phyloP scores from a whole-genome alignment of 2,888 invertebrate species.

The Agonopterix alstromeriana region DNA sequence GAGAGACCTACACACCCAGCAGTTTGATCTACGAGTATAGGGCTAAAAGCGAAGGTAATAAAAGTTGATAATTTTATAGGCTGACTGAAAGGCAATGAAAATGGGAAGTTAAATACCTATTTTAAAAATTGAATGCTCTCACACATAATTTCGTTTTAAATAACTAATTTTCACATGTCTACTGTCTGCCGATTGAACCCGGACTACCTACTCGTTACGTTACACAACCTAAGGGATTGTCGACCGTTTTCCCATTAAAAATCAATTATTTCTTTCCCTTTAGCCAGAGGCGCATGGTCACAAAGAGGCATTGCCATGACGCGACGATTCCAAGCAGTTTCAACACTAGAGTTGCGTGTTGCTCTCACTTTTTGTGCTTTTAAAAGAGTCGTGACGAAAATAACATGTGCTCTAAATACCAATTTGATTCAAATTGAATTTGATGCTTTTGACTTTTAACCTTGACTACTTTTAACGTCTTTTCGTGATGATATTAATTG shows the following conservation, averaged over 20 bases:
- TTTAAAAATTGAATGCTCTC: too few species aligned
- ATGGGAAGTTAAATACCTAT: too few species aligned
- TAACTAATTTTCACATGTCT: too few species aligned
- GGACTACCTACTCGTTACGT: neutral
- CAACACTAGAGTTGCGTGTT: constrained; percentile 10
- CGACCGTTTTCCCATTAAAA: constrained; percentile 33
- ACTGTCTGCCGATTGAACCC: neutral
- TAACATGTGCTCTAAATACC: neutral
- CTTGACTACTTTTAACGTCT: neutral
- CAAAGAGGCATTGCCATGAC: constrained; percentile 14
- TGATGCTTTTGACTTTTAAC: neutral
- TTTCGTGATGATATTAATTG: neutral
- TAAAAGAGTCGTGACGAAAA: constrained; percentile 4
- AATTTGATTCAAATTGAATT: neutral
- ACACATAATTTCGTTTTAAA: too few species aligned
- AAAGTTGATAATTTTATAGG: too few species aligned
- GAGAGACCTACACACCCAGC: too few species aligned
- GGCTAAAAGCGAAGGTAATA: too few species aligned
- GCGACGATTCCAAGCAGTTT: constrained; percentile 6
- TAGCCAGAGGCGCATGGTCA: constrained; percentile 16
- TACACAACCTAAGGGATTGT: constrained; percentile 4
- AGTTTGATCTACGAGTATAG: too few species aligned
- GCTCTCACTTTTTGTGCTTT: constrained; percentile 14
- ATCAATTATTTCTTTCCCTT: constrained; percentile 35
- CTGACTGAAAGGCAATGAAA: too few species aligned